Evolutionary conservation across 2,113 vertebrate genomes (phyloP).

Genomic region (Aspidoscelis tigris): DNA sequence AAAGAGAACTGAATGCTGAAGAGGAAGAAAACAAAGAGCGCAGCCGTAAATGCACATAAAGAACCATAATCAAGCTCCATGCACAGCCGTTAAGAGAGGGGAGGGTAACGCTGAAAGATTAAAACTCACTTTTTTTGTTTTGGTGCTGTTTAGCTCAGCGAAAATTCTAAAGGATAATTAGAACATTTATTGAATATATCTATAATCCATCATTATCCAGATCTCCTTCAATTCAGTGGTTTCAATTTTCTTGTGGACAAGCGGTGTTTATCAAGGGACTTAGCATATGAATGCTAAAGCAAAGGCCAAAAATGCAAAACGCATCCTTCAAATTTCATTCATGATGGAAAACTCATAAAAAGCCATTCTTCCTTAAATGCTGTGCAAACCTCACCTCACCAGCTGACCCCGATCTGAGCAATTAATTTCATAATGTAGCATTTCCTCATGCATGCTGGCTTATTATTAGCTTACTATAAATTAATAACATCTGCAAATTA

Average conservation of each 20-base stretch:
- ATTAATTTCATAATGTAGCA: conserved; percentile 80
- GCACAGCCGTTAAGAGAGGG: conserved; percentile 62
- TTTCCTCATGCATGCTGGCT: conserved; percentile 70
- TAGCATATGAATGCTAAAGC: conserved; percentile 80
- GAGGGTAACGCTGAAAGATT: conserved; percentile 69
- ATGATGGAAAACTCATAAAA: conserved; percentile 75
- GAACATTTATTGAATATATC: conserved; percentile 79
- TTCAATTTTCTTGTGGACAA: conserved; percentile 82
- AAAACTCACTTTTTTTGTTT: conserved; percentile 75
- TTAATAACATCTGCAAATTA: conserved; percentile 83
- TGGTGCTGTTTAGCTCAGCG: conserved; percentile 65
- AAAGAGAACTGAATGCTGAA: conserved; percentile 61
- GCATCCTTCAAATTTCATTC: conserved; percentile 74
- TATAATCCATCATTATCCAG: conserved; percentile 79
- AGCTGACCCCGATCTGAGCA: conserved; percentile 80
- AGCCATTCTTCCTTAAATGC: conserved; percentile 78
- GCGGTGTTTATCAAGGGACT: conserved; percentile 72
- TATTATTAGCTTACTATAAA: conserved; percentile 80
- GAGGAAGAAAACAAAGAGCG: conserved; percentile 65
- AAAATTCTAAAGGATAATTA: conserved; percentile 78
- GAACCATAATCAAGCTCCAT: conserved; percentile 74
- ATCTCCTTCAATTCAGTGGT: conserved; percentile 76
- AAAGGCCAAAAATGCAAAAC: conserved; percentile 66
- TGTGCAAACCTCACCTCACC: conserved; percentile 73
- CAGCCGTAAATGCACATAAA: conserved; percentile 66